These are phyloP conservation scores for Limnothrissa miodon DNA, from an alignment of 2,113 vertebrate species.

Conservation along the genomic window DNA sequence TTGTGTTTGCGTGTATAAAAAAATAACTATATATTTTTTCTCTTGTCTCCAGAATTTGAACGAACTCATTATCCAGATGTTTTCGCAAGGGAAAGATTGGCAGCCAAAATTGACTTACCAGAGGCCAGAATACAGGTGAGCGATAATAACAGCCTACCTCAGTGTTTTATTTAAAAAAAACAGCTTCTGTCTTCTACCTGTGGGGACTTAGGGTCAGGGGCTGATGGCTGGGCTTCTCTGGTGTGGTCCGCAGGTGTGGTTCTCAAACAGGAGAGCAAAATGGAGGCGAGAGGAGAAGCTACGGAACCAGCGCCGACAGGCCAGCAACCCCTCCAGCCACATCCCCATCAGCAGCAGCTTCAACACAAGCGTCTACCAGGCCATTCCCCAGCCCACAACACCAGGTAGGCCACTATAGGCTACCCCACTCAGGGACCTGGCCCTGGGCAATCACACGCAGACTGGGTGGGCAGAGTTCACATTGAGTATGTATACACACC, in stretches of 20 bases:
- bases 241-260: constrained; percentile 85
- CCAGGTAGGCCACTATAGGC: constrained; percentile 82
- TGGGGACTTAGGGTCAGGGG: not conserved
- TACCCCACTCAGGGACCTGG: not conserved
- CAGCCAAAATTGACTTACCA: constrained; percentile 97
- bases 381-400: constrained; percentile 92
- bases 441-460: not conserved
- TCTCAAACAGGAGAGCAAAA: constrained; percentile 97
- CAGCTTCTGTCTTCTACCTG: not conserved
- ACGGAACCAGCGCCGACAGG: constrained; percentile 95
- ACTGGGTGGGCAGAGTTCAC: not conserved
- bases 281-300: constrained; percentile 99
- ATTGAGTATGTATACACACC: too few relatives aligned
- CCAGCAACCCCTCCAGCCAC: constrained; percentile 95
- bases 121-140: constrained; percentile 99
- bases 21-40: not conserved
- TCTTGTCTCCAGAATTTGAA: constrained; percentile 86
- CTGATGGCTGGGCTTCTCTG: not conserved
- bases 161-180: not conserved
- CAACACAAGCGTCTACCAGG: constrained; percentile 97
- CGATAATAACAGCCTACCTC: not conserved
- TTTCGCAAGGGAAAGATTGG: constrained; percentile 97
- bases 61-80: constrained; percentile 98
- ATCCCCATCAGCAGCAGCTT: constrained; percentile 99
- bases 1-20: not conserved